phyloP scores from a whole-genome alignment of 2,797 vertebrate species.

The Falco biarmicus region DNA sequence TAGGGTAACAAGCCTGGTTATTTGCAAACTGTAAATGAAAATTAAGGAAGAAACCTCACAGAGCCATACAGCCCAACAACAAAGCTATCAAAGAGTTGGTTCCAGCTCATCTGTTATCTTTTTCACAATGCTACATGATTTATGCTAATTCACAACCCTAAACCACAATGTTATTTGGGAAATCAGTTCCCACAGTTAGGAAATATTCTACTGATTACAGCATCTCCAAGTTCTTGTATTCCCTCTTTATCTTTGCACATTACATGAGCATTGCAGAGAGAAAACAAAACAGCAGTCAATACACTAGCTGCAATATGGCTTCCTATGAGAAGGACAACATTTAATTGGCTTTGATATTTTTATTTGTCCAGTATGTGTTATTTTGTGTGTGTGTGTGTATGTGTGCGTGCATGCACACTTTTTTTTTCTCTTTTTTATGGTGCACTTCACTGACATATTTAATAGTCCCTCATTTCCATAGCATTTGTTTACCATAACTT shows the following conservation, averaged over 20 bases:
- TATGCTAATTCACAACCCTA: conserved; percentile 4
- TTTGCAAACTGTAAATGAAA: background rate
- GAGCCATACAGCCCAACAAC: conserved; percentile 30
- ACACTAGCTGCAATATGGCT: conserved; percentile 73
- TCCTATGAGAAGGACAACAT: conserved; percentile 69
- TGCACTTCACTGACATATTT: conserved; percentile 59
- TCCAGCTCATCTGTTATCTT: conserved; percentile 24
- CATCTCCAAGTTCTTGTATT: conserved; percentile 21
- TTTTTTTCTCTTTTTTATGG: conserved; percentile 60
- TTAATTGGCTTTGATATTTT: conserved; percentile 48
- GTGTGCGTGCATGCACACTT: background rate
- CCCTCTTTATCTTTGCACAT: conserved; percentile 34
- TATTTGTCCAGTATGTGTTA: background rate
- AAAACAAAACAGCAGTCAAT: conserved; percentile 48
- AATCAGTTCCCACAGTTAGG: conserved; percentile 30
- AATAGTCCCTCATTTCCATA: conserved; percentile 64
- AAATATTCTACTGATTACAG: conserved; percentile 22
- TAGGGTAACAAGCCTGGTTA: background rate
- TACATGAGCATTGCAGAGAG: conserved; percentile 31
- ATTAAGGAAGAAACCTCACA: conserved; percentile 37
- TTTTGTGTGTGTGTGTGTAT: background rate
- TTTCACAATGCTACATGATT: conserved; percentile 42
- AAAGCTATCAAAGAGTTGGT: conserved; percentile 18
- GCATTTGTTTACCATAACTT: conserved; percentile 74
- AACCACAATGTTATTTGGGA: background rate